Evolutionary conservation across 1,140 invertebrate genomes (phyloP).

Genomic region (Latrodectus geometricus): DNA sequence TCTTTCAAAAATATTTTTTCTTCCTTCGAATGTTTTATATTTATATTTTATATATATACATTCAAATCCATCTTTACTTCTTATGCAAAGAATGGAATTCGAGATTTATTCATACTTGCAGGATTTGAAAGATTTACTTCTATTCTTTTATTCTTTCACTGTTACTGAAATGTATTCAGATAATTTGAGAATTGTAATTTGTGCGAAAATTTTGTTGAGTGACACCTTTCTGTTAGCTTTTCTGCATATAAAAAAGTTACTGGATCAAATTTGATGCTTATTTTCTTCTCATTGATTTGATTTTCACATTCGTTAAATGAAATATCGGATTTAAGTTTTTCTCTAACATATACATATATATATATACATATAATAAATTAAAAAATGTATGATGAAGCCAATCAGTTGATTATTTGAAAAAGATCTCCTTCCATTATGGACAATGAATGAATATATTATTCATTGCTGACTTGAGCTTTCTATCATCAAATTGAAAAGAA

Average conservation of each 20-base stretch:
- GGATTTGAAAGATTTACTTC: neutral
- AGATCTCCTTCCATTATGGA: too few relatives aligned
- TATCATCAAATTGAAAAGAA: too few relatives aligned
- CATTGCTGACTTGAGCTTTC: too few relatives aligned
- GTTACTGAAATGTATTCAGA: neutral
- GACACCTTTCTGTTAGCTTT: neutral
- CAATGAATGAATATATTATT: too few relatives aligned
- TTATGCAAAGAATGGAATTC: constrained; percentile 15
- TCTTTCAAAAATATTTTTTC: constrained; percentile 28
- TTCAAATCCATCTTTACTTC: constrained; percentile 22
- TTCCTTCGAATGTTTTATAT: constrained; percentile 7
- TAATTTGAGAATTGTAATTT: neutral
- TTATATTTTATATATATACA: neutral
- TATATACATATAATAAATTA: too few relatives aligned
- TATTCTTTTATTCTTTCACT: constrained; percentile 6
- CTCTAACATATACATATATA: too few relatives aligned
- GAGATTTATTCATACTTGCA: constrained; percentile 39
- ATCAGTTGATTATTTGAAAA: too few relatives aligned
- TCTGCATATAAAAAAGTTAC: neutral
- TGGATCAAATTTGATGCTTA: neutral
- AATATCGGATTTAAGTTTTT: too few relatives aligned
- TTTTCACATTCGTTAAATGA: too few relatives aligned
- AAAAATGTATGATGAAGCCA: too few relatives aligned
- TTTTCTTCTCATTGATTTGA: neutral
- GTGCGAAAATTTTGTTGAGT: too few relatives aligned